Evolutionary conservation across 1,140 invertebrate genomes (phyloP).

Genomic region (Eurosta solidaginis): DNA sequence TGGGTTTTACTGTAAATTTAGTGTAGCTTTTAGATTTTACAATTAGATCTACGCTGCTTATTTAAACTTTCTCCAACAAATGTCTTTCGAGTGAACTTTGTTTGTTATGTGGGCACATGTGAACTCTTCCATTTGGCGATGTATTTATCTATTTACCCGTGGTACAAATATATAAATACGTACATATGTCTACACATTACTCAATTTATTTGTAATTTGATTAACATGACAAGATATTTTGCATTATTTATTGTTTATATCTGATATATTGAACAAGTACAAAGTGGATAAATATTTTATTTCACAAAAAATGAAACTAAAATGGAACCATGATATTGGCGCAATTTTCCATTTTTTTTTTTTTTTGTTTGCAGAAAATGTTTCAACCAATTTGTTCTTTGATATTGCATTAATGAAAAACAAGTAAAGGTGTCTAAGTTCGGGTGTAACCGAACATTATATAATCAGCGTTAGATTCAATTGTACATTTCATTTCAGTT

Average conservation of each 20-base stretch:
- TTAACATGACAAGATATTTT: constrained; percentile 28
- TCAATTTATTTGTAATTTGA: constrained; percentile 26
- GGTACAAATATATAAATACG: not conserved
- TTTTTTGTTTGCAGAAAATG: too few relatives aligned
- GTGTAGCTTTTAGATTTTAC: not conserved
- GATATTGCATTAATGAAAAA: too few relatives aligned
- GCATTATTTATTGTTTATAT: constrained; percentile 9
- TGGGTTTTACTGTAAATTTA: not conserved
- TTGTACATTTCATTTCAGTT: too few relatives aligned
- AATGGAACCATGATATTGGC: too few relatives aligned
- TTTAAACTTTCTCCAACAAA: constrained; percentile 3
- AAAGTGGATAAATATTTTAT: not conserved
- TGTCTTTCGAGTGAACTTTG: constrained; percentile 6
- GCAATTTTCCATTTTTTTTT: too few relatives aligned
- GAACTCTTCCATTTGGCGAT: not conserved
- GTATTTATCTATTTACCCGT: not conserved
- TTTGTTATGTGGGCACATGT: constrained; percentile 3
- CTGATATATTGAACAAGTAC: not conserved
- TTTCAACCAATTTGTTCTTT: too few relatives aligned
- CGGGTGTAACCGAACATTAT: too few relatives aligned
- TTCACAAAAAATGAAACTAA: not conserved
- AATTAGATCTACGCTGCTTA: not conserved
- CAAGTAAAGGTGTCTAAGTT: too few relatives aligned
- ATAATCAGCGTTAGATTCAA: too few relatives aligned
- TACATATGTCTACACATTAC: not conserved